Conservation (phyloP, 2,888 invertebrate genomes). For the Mongoloraphidia duomilia region DNA sequence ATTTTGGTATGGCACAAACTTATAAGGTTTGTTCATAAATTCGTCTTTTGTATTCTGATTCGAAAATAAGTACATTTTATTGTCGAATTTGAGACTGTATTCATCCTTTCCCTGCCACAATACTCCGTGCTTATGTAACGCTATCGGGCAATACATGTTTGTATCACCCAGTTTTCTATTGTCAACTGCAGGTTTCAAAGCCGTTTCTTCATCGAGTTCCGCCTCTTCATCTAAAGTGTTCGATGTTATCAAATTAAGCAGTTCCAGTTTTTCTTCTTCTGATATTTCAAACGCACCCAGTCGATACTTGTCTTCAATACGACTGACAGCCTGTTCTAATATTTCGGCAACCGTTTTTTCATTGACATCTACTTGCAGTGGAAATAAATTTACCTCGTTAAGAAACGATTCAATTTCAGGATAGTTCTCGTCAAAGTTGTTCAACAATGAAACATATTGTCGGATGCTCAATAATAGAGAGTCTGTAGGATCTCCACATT, state of each 20-base stretch:
- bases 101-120: conserved; percentile 47
- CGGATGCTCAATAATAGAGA: neutral
- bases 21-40: conserved; percentile 36
- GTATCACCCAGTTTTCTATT: conserved; percentile 39
- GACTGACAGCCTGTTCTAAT: conserved; percentile 20
- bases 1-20: conserved; percentile 32
- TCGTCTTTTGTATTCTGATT: conserved; percentile 32
- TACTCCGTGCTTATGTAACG: conserved; percentile 35
- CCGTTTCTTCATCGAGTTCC: conserved; percentile 10
- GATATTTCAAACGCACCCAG: conserved; percentile 30
- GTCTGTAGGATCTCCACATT: neutral
- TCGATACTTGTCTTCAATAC: conserved; percentile 25
- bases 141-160: conserved; percentile 43
- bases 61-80: conserved; percentile 38
- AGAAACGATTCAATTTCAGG: conserved; percentile 18
- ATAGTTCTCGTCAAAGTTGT: conserved; percentile 17
- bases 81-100: conserved; percentile 34
- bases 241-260: conserved; percentile 26
- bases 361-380: conserved; percentile 19
- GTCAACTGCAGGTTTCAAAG: conserved; percentile 14
- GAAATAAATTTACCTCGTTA: conserved; percentile 13
- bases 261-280: conserved; percentile 29
- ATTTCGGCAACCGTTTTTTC: conserved; percentile 20
- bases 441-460: conserved; percentile 9
- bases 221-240: conserved; percentile 23